Base-by-base conservation (phyloP, 2,797 vertebrate species). In the Tarsius wallacei region DNA sequence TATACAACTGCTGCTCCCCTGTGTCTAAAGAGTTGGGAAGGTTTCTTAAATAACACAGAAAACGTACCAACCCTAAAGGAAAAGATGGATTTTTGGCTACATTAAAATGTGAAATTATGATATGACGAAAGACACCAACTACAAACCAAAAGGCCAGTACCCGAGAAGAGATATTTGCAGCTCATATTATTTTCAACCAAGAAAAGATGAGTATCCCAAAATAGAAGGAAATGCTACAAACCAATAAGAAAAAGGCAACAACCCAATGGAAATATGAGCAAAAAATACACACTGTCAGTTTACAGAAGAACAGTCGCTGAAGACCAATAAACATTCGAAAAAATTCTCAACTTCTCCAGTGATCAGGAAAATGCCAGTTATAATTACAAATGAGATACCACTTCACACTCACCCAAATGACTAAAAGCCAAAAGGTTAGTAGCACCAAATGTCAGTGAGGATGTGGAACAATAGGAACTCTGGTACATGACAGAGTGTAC, bases 101-200 rank as follows among this genome's bases (percentile, higher is more conserved):
- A 73, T 57, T 33, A 47, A 73, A 90, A 33, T 49, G 19, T 86
- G 33, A 80, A 53, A 33, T 24, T 49, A 57, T 83, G 82, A 12
- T 57, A 68, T 59, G 31, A 63, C 28, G 61, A 85, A 95, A 91
- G 33, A 73, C 15, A 85, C 16, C 15, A n/a, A 42, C 21, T 33
- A 28, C 53, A 33, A 77, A 68, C 19, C 31, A 36, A 55, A 83
- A 57, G 21, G 17, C n/a, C 42, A 71, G 16, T 77, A 33, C 47
- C 13, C 28, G 31, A 70, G n/a, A 77, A 70, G 70, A 26, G n/a
- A 33, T 78, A 70, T 47, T n/a, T 88, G 28, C n/a, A 33, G 82
- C 19, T 91, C 84, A 82, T n/a, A 90, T 83, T n/a, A 90, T 83
- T 74, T 96, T 82, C 80, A 87, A 74, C 8, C 3, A 86, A 91